Percentiles rank a stretch among this genome's conserved stretches.
phyloP scores from a whole-genome alignment of 2,888 invertebrate genomes.

The Drosophila ezoana region DNA sequence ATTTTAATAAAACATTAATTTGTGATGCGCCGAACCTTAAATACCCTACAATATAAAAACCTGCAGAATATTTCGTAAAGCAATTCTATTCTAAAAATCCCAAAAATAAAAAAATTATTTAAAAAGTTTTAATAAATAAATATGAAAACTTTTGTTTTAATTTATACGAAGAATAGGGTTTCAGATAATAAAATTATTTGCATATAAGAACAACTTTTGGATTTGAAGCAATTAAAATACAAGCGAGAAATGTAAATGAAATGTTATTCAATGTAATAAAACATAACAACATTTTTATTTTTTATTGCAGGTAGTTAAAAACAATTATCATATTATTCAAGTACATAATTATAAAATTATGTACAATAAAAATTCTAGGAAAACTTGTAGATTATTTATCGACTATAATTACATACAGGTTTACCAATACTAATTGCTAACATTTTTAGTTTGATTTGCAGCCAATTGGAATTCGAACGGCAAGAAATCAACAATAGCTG shows the following conservation, averaged over 20 bases:
- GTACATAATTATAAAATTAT: conserved; percentile 6
- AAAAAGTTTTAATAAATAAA: too few species aligned
- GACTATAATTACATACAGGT: conserved; percentile 21
- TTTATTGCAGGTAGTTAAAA: not conserved
- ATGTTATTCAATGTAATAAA: not conserved
- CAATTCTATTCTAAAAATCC: too few species aligned
- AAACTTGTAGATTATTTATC: conserved; percentile 11
- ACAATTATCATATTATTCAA: not conserved
- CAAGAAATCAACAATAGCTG: conserved; percentile 22
- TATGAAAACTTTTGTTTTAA: too few species aligned
- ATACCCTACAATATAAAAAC: not conserved
- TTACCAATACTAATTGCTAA: conserved; percentile 25
- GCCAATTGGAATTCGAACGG: conserved; percentile 32
- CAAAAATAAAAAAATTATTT: too few species aligned
- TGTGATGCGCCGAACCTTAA: not conserved
- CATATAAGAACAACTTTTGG: too few species aligned
- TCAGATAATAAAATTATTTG: too few species aligned
- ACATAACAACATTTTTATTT: not conserved
- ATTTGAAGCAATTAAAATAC: too few species aligned
- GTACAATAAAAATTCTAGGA: conserved; percentile 8
- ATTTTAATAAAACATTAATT: not conserved
- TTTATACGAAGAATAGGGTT: too few species aligned
- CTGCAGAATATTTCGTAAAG: too few species aligned
- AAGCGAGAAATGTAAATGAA: too few species aligned
- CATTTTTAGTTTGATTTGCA: conserved; percentile 44